Evolutionary conservation across 2,797 vertebrate species (phyloP), one percentile per base, ranked within the genome.

Genomic region (Anniella stebbinsi): DNA sequence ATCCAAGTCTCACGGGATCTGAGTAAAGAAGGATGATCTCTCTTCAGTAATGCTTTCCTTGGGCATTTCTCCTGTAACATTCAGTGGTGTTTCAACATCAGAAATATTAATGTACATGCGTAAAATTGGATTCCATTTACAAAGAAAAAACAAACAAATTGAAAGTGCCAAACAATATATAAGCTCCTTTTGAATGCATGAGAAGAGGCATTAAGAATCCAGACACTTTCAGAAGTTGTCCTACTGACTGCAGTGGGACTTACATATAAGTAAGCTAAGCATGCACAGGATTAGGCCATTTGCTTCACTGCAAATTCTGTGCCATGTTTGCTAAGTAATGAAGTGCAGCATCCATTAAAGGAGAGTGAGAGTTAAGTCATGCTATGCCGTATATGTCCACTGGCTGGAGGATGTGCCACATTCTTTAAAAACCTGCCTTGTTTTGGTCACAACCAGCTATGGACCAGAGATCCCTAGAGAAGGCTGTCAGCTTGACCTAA

Each of bases 31-130:
- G 41, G 63, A 82, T n/a, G 36, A 88, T 41, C 17, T 82, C 2
- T 88, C 45, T 63, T 88, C 45, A 87, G 67, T 57, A 67, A 88
- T 72, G 13, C n/a, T 88, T 80, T 75, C 28, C 60, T 83, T 10
- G 6, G 30, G 28, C 36, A 78, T 78, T 78, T 48, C 38, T 67
- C 36, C n/a, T 36, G 28, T 21, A 73, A 82, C 25, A 82, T 82
- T 75, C 51, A 73, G 73, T 36, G n/a, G 18, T 10, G 36, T 66
- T 89, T 57, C 60, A 77, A 36, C 72, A 67, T 76, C 21, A 67
- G 78, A 70, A 84, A 84, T 76, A 54, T 38, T 66, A 75, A 82
- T 66, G 36, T 67, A 57, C 67, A n/a, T 41, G 23, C 51, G n/a
- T 83, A 75, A 88, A 81, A 75, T 70, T 54, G 66, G 11, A 80